These are phyloP conservation scores for Campopleginae sp. DNA, from an alignment of 2,888 invertebrate species.

Conservation along the genomic window DNA sequence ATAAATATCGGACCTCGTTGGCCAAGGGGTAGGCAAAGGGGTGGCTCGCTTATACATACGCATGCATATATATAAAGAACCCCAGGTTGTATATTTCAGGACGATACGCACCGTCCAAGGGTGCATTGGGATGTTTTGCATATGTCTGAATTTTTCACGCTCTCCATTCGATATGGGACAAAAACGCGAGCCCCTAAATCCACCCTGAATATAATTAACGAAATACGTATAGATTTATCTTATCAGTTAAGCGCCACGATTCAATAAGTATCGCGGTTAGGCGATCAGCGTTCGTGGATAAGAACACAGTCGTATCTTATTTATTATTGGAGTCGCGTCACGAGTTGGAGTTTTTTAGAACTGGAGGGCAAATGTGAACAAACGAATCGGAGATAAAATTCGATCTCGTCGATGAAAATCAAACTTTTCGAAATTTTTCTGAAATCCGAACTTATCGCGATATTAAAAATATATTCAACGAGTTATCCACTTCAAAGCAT, in stretches of 20 bases:
- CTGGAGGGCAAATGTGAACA: not conserved
- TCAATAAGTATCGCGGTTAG: not conserved
- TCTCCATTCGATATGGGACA: constrained; percentile 62
- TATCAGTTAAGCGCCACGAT: constrained; percentile 1
- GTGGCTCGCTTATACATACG: not conserved
- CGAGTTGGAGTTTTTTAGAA: not conserved
- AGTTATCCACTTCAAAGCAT: not conserved
- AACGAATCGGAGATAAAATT: not conserved
- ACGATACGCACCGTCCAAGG: constrained; percentile 49
- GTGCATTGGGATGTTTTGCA: constrained; percentile 74
- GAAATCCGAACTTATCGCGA: not conserved
- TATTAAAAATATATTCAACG: not conserved
- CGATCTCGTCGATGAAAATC: not conserved
- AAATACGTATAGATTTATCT: not conserved
- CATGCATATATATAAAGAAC: constrained; percentile 9
- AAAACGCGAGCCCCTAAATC: constrained; percentile 16
- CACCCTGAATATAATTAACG: constrained; percentile 6
- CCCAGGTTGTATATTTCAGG: constrained; percentile 7
- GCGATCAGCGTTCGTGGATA: no score
- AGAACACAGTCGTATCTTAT: constrained; percentile 7
- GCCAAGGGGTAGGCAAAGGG: constrained; percentile 63
- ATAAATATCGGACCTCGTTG: constrained; percentile 64
- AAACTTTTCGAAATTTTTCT: not conserved
- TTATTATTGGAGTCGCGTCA: not conserved
- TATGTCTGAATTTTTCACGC: constrained; percentile 78